Evolutionary conservation across 2,113 vertebrate genomes (phyloP), one percentile per base, ranked within the genome.

Genomic region (Osmerus mordax): DNA sequence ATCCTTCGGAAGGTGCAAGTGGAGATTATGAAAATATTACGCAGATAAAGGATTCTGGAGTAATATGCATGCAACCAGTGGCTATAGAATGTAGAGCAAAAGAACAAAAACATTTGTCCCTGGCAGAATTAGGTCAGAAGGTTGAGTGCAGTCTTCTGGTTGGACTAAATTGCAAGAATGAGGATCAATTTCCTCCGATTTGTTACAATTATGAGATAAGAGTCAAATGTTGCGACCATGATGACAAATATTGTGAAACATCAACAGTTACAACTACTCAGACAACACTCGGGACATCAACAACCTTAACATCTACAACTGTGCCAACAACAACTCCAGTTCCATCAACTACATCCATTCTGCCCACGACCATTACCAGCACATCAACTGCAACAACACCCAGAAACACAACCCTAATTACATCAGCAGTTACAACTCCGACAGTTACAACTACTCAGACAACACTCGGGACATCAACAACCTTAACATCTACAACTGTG

Each of bases 151-250:
- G 25, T 51, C 13, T 52, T 14, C 19, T 23, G 15, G 51, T 67
- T 28, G 51, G 66, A 21, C 51, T 77, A 0, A 85, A 84, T 29
- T 88, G 87, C 68, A 12, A 51, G n/a, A 88, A 85, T 16, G 1
- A 60, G 0, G 82, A 67, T 52, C 51, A 53, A 14, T 11, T 23
- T 5, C 16, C n/a, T 18, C 47, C 51, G 5, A 32, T 1, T 4
- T 69, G 67, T 29, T n/a, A n/a, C 3, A 53, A 69, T 32, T 69
- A 69, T 69, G 53, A 69, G 12, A 69, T 69, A 28, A 25, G 67
- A 55, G 23, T 69, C 8, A 67, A 67, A 67, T 67, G 51, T 28
- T 67, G 66, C 21, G 52, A 23, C 18, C 19, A 67, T 14, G 1
- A 28, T 28, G 25, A 2, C 25, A 2, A 28, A 28, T 28, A 28